Conservation (phyloP, 2,113 vertebrate genomes). For the Cryptotis parvus region DNA sequence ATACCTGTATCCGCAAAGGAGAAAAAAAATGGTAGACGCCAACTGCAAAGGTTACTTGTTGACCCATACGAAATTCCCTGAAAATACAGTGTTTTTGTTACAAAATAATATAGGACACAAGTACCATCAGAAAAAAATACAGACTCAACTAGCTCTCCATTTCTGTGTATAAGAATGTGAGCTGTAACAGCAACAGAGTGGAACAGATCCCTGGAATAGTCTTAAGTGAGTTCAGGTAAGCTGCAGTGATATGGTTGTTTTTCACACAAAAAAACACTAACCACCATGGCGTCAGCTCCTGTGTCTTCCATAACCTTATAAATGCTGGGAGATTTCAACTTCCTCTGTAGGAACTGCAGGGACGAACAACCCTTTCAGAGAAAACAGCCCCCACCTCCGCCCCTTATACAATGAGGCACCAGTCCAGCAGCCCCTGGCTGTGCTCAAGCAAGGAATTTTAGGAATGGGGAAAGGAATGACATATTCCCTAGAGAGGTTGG, state of each 20-base stretch:
- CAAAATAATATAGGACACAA: slow-evolving; percentile 23
- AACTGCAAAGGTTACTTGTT: slow-evolving; percentile 30
- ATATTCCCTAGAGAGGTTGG: slow-evolving; percentile 79
- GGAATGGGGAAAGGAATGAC: slow-evolving; percentile 81
- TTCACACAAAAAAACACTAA: slow-evolving; percentile 46
- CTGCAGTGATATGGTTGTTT: not conserved
- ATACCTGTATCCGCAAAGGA: slow-evolving; percentile 68
- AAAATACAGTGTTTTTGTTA: slow-evolving; percentile 45
- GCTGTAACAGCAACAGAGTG: not conserved
- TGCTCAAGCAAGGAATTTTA: slow-evolving; percentile 75
- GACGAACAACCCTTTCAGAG: not conserved
- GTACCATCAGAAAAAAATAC: not conserved
- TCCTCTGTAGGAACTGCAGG: not conserved
- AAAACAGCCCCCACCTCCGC: not conserved
- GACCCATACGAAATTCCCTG: not conserved
- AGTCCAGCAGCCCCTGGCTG: slow-evolving; percentile 66
- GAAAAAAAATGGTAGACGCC: not conserved
- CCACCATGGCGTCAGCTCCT: not conserved
- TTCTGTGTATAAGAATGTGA: not conserved
- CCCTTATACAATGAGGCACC: not conserved
- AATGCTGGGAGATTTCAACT: not conserved
- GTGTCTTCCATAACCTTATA: slow-evolving; percentile 7
- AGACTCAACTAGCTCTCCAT: not conserved
- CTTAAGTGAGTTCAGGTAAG: slow-evolving; percentile 34
- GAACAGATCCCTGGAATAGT: not conserved